Evolutionary conservation across 2,888 invertebrate species (phyloP).

Genomic region (Mythimna lalbum): DNA sequence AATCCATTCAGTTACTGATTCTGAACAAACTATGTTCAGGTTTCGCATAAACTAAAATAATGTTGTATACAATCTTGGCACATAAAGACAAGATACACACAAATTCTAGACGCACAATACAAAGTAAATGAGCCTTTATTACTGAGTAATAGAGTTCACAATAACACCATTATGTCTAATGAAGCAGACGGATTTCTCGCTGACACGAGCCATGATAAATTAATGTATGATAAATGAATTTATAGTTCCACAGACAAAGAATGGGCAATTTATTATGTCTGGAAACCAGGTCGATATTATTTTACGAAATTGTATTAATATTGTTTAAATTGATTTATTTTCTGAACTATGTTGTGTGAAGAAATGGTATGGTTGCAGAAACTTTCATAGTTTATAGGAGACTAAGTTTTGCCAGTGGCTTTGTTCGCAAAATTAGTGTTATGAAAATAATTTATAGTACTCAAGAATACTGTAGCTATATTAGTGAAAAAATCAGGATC

Average conservation of each 20-base stretch:
- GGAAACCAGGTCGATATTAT: slow-evolving; percentile 58
- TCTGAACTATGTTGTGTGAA: neutral
- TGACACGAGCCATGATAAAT: slow-evolving; percentile 65
- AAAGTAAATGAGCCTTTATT: slow-evolving; percentile 44
- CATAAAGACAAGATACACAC: neutral
- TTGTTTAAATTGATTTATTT: slow-evolving; percentile 38
- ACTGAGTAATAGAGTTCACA: slow-evolving; percentile 30
- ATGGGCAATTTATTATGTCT: slow-evolving; percentile 58
- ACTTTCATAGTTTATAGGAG: neutral
- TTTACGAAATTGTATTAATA: slow-evolving; percentile 50
- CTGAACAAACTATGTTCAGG: too few species aligned
- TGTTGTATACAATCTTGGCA: slow-evolving; percentile 5
- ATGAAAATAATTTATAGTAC: too few species aligned
- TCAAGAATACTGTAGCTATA: too few species aligned
- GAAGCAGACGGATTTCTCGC: slow-evolving; percentile 57
- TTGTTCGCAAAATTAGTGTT: too few species aligned
- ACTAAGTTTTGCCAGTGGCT: too few species aligned
- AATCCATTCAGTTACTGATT: too few species aligned
- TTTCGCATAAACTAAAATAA: too few species aligned
- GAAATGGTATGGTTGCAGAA: neutral
- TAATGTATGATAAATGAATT: slow-evolving; percentile 65
- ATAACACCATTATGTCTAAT: slow-evolving; percentile 39
- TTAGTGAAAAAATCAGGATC: too few species aligned
- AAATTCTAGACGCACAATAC: neutral
- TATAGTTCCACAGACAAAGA: slow-evolving; percentile 60